Evolutionary conservation across 2,797 vertebrate genomes (phyloP).

Genomic region (Lutjanus campechanus): DNA sequence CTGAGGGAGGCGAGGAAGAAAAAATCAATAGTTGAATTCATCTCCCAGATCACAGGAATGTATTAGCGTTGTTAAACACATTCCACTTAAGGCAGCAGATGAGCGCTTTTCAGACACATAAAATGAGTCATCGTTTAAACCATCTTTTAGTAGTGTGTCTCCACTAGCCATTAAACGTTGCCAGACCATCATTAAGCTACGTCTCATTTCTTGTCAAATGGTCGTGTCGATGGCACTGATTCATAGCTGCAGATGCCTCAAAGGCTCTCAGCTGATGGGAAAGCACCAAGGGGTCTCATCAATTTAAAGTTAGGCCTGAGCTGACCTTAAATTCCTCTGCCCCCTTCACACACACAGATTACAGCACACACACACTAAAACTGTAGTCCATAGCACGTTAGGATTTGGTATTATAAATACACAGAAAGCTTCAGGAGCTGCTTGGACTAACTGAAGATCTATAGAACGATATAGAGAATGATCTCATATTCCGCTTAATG

Average conservation of each 20-base stretch:
- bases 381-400: conserved; percentile 35
- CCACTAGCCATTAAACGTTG: conserved; percentile 72
- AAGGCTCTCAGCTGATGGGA: conserved; percentile 36
- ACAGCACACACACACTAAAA: background rate
- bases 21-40: conserved; percentile 80
- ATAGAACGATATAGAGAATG: conserved; percentile 24
- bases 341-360: background rate
- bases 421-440: conserved; percentile 14
- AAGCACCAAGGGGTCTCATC: conserved; percentile 48
- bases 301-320: conserved; percentile 42
- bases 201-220: conserved; percentile 76
- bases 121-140: conserved; percentile 77
- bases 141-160: conserved; percentile 69
- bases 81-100: conserved; percentile 69
- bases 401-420: background rate
- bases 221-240: conserved; percentile 63
- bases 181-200: conserved; percentile 70
- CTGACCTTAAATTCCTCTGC: conserved; percentile 25
- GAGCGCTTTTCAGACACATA: conserved; percentile 70
- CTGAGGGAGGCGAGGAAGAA: conserved; percentile 20
- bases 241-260: conserved; percentile 54
- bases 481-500: conserved; percentile 44
- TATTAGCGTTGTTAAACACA: conserved; percentile 75
- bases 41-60: conserved; percentile 69
- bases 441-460: conserved; percentile 1